Evolutionary conservation across 2,113 vertebrate genomes (phyloP), one percentile per base, ranked within the genome.

Genomic region (Atractosteus spatula): DNA sequence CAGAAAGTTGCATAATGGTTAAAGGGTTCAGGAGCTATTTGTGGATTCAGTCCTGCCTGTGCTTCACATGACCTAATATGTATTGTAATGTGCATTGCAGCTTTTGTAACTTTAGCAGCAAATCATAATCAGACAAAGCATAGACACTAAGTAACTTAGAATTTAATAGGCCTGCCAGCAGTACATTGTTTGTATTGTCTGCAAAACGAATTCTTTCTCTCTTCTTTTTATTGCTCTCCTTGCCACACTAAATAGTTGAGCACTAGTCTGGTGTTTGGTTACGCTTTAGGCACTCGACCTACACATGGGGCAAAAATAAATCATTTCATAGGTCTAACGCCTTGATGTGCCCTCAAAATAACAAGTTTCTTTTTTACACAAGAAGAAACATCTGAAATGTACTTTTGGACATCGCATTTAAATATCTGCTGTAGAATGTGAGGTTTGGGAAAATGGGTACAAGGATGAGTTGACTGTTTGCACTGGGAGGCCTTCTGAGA

Each of bases 181-280:
- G 87, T 81, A 78, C 89, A 90, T 91, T 91, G 87, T 91, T 91
- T 91, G 90, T 90, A 86, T 86, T 83, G 81, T 89, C 86, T 90
- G 88, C 85, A 81, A 85, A 86, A 90, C 89, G 89, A 91, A 91
- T 91, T 85, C 88, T 89, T 90, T 89, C 2, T 29, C 87, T 90
- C 5, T 51, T 85, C 82, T 86, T 91, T 29, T 91, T 91, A 91
- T 88, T 86, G 85, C 87, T 87, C 86, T 84, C 82, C 82, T 85
- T 85, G 88, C 88, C 88, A 84, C 85, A 76, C 86, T 91, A 90
- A 90, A 91, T 90, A 88, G 87, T 77, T 77, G 83, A 66, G 73
- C 82, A 82, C 81, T 78, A 41, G 85, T 82, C 85, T 81, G 80
- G 84, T 78, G 80, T 76, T 88, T 83, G 87, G 87, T 87, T 88